These are phyloP conservation scores for Holothuria scabra DNA, from an alignment of 53 echinoderm and acorn worm genomes.

Conservation along the genomic window DNA sequence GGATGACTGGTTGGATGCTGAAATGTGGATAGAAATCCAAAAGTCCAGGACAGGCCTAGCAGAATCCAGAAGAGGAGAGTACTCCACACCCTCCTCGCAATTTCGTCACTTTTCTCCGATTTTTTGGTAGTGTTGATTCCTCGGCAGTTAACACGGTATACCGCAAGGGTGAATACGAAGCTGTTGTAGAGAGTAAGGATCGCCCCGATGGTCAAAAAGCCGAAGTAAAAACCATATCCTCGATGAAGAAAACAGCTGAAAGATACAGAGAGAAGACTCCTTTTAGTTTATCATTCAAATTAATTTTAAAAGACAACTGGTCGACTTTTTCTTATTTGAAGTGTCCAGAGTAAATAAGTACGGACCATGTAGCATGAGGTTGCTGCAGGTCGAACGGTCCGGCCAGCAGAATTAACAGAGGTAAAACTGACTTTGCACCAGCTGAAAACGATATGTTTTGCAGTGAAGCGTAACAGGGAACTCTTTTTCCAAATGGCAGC, in stretches of 20 bases:
- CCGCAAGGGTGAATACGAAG: constrained; percentile 13
- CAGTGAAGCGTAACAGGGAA: too few relatives aligned
- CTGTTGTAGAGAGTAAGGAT: constrained; percentile 2
- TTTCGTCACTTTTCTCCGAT: neutral
- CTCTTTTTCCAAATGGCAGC: too few relatives aligned
- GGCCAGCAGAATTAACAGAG: too few relatives aligned
- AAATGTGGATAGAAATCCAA: constrained; percentile 15
- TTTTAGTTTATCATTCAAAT: neutral
- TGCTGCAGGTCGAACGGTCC: too few relatives aligned
- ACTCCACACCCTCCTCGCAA: neutral
- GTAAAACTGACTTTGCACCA: too few relatives aligned
- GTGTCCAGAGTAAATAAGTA: too few relatives aligned
- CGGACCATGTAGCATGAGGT: too few relatives aligned
- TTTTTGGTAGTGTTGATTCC: constrained; percentile 5
- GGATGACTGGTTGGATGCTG: neutral
- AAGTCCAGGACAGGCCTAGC: constrained; percentile 21
- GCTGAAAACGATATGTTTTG: too few relatives aligned
- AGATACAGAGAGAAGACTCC: neutral
- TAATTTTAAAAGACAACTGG: too few relatives aligned
- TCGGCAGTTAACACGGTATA: constrained; percentile 18
- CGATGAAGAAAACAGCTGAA: constrained; percentile 38
- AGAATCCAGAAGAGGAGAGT: constrained; percentile 26
- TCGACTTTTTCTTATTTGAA: too few relatives aligned
- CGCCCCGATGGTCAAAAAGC: neutral
- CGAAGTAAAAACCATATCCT: constrained; percentile 21